These are phyloP conservation scores for Paralichthys olivaceus DNA, from an alignment of 2,113 vertebrate species.

Conservation along the genomic window DNA sequence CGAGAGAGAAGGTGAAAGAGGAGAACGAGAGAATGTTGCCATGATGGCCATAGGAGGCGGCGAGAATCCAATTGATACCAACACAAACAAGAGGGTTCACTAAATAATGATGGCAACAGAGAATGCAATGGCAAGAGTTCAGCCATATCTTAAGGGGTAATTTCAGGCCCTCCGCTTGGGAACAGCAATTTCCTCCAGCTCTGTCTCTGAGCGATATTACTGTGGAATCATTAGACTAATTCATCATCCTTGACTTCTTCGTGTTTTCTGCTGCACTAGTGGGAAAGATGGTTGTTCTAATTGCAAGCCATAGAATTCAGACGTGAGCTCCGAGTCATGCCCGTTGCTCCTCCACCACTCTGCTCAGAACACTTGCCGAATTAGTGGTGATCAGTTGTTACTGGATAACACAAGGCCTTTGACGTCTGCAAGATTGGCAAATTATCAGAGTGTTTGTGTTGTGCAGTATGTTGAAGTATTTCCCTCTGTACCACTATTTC, in stretches of 20 bases:
- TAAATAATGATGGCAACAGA: slow-evolving; percentile 62
- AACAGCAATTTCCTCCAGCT: slow-evolving; percentile 78
- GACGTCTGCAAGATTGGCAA: slow-evolving; percentile 46
- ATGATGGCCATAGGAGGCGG: slow-evolving; percentile 25
- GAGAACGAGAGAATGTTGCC: slow-evolving; percentile 39
- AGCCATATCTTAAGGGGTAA: slow-evolving; percentile 68
- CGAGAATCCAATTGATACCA: slow-evolving; percentile 39
- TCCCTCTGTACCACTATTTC: slow-evolving; percentile 47
- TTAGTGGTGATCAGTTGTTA: slow-evolving; percentile 49
- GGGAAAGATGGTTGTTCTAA: slow-evolving; percentile 64
- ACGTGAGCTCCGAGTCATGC: slow-evolving; percentile 44
- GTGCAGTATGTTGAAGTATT: slow-evolving; percentile 29
- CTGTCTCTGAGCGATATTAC: slow-evolving; percentile 75
- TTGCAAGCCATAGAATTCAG: slow-evolving; percentile 71
- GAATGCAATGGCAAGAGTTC: slow-evolving; percentile 71
- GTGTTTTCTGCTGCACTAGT: slow-evolving; percentile 71
- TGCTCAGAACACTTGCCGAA: slow-evolving; percentile 48
- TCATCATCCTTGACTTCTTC: slow-evolving; percentile 77
- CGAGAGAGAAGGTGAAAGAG: slow-evolving; percentile 54
- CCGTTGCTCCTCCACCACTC: slow-evolving; percentile 36
- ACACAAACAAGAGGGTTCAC: slow-evolving; percentile 53
- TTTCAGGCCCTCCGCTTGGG: slow-evolving; percentile 68
- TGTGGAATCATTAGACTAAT: slow-evolving; percentile 80
- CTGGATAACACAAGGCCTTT: slow-evolving; percentile 37
- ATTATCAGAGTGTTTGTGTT: slow-evolving; percentile 50